A percentile compares a stretch with the other conserved stretches of the same genome.
Conservation (phyloP, 2,113 vertebrate species). For the Cervus canadensis region DNA sequence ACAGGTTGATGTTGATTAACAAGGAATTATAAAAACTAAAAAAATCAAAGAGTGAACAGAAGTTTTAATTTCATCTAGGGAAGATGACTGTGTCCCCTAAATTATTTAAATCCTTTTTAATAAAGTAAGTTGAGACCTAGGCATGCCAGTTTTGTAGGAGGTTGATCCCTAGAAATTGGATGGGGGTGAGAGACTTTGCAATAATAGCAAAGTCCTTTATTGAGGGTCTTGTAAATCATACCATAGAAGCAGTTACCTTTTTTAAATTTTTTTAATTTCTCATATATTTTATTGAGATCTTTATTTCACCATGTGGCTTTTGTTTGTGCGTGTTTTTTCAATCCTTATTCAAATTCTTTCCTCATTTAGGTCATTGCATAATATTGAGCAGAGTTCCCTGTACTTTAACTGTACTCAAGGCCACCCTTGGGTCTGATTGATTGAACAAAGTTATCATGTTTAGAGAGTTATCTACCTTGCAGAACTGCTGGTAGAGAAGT, state of each 20-base stretch:
- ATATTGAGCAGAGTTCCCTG: neutral
- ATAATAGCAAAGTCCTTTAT: neutral
- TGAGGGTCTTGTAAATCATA: neutral
- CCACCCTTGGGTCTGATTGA: neutral
- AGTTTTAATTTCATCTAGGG: neutral
- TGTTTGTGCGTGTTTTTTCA: neutral
- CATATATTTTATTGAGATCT: neutral
- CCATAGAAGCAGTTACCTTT: neutral
- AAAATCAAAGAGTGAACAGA: neutral
- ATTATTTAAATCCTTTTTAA: neutral
- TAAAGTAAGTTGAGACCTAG: neutral
- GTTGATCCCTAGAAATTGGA: neutral
- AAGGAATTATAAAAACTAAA: neutral
- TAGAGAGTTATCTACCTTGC: neutral
- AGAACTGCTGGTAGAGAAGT: neutral
- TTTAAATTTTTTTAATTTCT: neutral
- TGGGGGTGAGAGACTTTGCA: neutral
- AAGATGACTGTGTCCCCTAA: neutral
- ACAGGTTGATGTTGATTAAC: neutral
- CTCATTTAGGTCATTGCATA: neutral
- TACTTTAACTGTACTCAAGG: neutral
- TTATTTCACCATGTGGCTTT: neutral
- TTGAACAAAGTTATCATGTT: neutral
- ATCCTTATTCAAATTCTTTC: neutral
- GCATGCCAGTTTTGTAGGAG: neutral